Evolutionary conservation across 2,797 vertebrate species (phyloP).

Genomic region (Aldrovandia affinis): DNA sequence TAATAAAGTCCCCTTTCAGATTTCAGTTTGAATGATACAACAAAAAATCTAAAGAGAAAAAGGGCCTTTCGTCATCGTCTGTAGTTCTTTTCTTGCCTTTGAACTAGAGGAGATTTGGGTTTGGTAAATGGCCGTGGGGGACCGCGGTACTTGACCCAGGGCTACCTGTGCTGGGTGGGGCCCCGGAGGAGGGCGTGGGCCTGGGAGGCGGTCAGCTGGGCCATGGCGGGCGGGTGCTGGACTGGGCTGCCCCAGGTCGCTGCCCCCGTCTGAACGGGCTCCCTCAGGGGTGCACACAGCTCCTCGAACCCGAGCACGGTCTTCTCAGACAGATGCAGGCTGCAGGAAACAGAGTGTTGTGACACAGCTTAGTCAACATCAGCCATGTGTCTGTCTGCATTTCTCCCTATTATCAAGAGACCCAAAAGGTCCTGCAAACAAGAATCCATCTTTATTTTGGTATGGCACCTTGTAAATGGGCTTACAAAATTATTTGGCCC

Average conservation of each 20-base stretch:
- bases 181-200: conserved; percentile 50
- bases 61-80: not conserved
- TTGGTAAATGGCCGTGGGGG: not conserved
- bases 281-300: conserved; percentile 46
- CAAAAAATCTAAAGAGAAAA: conserved; percentile 1
- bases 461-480: too few species aligned
- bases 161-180: conserved; percentile 45
- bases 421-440: too few species aligned
- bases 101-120: not conserved
- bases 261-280: conserved; percentile 29
- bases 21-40: not conserved
- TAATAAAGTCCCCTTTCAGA: conserved; percentile 6
- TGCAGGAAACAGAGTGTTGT: not conserved
- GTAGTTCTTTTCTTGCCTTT: not conserved
- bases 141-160: too few species aligned
- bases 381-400: not conserved
- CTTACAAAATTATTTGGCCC: too few species aligned
- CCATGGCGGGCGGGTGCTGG: conserved; percentile 19
- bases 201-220: conserved; percentile 35
- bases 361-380: not conserved
- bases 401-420: conserved; percentile 50
- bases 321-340: conserved; percentile 52
- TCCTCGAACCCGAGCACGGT: conserved; percentile 50
- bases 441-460: too few species aligned
- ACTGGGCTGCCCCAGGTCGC: conserved; percentile 38